Conservation (phyloP, 2,113 vertebrate genomes). For the Catharus bicknelli region DNA sequence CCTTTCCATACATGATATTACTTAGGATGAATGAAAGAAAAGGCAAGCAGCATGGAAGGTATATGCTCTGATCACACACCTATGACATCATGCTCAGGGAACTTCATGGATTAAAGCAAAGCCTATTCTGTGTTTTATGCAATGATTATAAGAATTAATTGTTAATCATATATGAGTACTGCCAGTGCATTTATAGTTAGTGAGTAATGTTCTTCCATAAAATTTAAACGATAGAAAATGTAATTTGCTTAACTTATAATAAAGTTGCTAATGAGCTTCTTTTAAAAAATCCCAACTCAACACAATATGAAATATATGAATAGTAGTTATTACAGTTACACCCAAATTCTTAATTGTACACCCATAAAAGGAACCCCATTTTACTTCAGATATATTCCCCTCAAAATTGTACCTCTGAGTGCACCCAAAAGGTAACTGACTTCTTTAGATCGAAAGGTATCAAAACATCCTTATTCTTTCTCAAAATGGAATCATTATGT, state of each 20-base stretch:
- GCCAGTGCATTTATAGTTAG: neutral
- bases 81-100: neutral
- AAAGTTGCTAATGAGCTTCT: neutral
- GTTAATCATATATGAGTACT: neutral
- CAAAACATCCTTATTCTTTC: neutral
- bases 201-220: slow-evolving; percentile 20
- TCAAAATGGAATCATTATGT: neutral
- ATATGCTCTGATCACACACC: neutral
- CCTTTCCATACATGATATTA: neutral
- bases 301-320: neutral
- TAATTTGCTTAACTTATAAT: slow-evolving; percentile 4
- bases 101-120: neutral
- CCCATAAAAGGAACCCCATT: neutral
- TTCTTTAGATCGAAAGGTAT: neutral
- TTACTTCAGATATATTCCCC: neutral
- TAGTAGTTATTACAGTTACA: neutral
- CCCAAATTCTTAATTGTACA: neutral
- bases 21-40: neutral
- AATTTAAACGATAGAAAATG: neutral
- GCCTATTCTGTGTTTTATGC: neutral
- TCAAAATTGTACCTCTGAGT: neutral
- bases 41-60: neutral
- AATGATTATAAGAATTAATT: neutral
- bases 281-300: neutral
- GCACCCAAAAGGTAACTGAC: neutral